Evolutionary conservation across 2,888 invertebrate genomes (phyloP), one percentile per base, ranked within the genome.

Genomic region (Melinaea marsaeus): DNA sequence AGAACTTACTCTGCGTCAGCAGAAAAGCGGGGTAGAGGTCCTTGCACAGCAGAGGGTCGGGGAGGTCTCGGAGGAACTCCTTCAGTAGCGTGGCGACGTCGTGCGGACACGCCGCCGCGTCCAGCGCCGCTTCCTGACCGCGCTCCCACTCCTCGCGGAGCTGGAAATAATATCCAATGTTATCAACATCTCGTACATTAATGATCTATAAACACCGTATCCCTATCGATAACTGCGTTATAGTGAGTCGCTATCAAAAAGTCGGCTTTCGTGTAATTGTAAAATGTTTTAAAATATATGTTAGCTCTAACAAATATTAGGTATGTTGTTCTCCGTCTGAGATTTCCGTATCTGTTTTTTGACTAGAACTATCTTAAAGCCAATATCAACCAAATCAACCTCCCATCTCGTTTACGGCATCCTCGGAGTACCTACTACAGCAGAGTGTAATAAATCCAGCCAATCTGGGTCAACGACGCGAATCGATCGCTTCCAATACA

Each of bases 11-110:
- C 91, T 97, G 97, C 61, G 97, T 97, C 77, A 95, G 95, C 70
- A 98, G 93, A 89, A 98, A 98, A 69, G 97, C 95, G 61, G 94
- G 93, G 83, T 98, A 98, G 48, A 98, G 93, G 78, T 97, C 96
- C 74, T 95, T 93, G 80, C 97, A 97, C 54, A 98, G 93, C 67
- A 98, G 91, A 7, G 98, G 97, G 80, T 98, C 98, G 0, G 98
- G 98, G 51, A 98, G 89, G 81, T 98, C 98, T 59, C 98, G 91
- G 72, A 98, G 94, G 90, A 95, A 98, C 86, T 98, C 98, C 83
- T 98, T 98, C 45, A 98, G 92, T 51, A 98, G 92, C 0, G 97
- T 96, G 7, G 97, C 98, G 63, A 98, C 96, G 81, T 98, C 98
- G 84, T 98, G 98, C 1, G 98, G 97, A 85, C 96, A 96, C 74